These are phyloP conservation scores for Conus betulinus DNA, from an alignment of 1,140 invertebrate genomes.

Conservation along the genomic window DNA sequence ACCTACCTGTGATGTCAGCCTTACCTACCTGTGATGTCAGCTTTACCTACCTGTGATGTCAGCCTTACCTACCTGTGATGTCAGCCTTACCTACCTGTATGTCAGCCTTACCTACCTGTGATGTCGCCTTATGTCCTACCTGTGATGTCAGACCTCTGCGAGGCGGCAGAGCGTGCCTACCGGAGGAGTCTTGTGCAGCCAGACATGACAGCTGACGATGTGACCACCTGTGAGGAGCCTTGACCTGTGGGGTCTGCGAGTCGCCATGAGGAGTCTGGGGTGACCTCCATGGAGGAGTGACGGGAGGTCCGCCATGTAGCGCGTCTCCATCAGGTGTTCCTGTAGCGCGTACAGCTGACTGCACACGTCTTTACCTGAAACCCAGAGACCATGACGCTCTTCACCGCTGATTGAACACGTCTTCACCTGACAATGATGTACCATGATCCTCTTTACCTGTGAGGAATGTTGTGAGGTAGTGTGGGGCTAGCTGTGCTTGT, in stretches of 20 bases:
- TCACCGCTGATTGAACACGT: neutral
- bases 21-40: too few relatives aligned
- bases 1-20: too few relatives aligned
- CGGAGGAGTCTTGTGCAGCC: conserved; percentile 38
- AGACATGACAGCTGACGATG: conserved; percentile 10
- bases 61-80: too few relatives aligned
- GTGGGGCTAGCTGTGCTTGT: too few relatives aligned
- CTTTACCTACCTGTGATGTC: too few relatives aligned
- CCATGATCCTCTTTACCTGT: neutral
- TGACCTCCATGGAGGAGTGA: conserved; percentile 57
- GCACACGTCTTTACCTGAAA: neutral
- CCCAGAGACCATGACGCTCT: neutral
- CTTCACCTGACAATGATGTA: neutral
- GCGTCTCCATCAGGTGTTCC: conserved; percentile 56
- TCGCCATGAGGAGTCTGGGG: conserved; percentile 44
- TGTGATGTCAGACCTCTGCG: neutral
- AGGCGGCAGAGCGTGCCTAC: neutral
- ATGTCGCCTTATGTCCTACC: neutral
- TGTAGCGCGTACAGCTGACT: conserved; percentile 83
- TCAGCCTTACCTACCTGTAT: too few relatives aligned
- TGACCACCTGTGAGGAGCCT: conserved; percentile 55
- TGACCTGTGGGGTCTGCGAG: conserved; percentile 36
- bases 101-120: too few relatives aligned
- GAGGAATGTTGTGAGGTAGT: neutral
- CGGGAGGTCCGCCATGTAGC: conserved; percentile 52